Evolutionary conservation across 2,888 invertebrate species (phyloP), one percentile per base, ranked within the genome.

Genomic region (Calliphora vomitoria): DNA sequence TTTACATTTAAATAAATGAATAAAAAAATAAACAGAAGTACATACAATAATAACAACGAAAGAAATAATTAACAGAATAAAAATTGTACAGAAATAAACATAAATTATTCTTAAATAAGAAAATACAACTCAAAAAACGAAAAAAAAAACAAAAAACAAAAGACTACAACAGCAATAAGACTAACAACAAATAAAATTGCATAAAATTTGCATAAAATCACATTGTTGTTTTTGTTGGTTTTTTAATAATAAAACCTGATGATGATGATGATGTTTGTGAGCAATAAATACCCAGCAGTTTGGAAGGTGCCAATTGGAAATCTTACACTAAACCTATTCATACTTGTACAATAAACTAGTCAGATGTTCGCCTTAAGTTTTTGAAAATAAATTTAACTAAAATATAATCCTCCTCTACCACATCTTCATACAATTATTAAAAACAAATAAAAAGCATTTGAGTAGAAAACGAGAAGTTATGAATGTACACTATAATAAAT

Each of bases 121-220:
- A 50, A 75, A 82, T 31, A 82, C 44, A 66, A 44, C 11, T 41
- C 5, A 74, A 38, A 62, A 76, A n/a, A n/a, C n/a, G n/a, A n/a
- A 50, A 25, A 53, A 60, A 11, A 50, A 2, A 4, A 35, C 4
- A 50, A 2, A 47, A 60, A 5, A 47, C n/a, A 15, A 69, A 20
- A 62, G 20, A 68, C 35, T 35, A 58, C 38, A 75, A 69, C 60
- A 69, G 64, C 66, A 47, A 74, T 35, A 74, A 58, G 41, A 69
- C 50, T 38, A 69, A 20, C 38, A 20, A 44, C n/a, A 0, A 35
- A 69, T 78, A 82, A 82, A 71, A 83, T 76, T 85, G 85, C 79
- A 87, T 79, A 82, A 85, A 87, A 87, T 85, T 87, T 82, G 79
- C 82, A 87, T 87, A 72, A 83, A 78, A 82, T 82, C 75, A 81